Percentiles rank a stretch among this genome's conserved stretches.
Evolutionary conservation across 2,113 vertebrate genomes (phyloP).

Genomic region (Numida meleagris): DNA sequence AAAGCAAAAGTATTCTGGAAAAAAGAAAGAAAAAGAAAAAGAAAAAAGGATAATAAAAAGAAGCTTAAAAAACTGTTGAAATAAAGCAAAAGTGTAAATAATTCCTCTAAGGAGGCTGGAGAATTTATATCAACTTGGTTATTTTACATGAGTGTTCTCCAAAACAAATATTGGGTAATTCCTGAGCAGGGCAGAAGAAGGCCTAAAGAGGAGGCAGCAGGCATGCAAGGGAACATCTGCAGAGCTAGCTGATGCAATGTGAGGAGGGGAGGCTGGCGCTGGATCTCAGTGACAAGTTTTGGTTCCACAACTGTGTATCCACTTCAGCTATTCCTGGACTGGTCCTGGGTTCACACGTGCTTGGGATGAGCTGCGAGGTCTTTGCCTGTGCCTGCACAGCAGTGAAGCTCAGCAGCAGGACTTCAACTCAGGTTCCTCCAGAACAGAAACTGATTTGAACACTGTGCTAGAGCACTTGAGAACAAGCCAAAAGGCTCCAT

Average conservation of each 20-base stretch:
- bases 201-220: not conserved
- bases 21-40: not conserved
- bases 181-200: not conserved
- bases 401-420: not conserved
- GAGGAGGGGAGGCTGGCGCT: not conserved
- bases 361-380: no score
- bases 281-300: not conserved
- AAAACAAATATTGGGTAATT: not conserved
- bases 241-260: fast-evolving
- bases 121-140: not conserved
- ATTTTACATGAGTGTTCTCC: not conserved
- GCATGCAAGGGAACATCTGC: not conserved
- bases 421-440: not conserved
- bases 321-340: not conserved
- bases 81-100: not conserved
- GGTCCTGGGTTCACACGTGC: fast-evolving
- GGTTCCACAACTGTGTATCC: not conserved
- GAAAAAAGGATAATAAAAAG: not conserved
- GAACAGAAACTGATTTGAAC: not conserved
- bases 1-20: not conserved
- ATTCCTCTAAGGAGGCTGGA: not conserved
- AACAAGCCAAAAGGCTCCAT: not conserved
- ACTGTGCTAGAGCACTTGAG: not conserved
- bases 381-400: not conserved
- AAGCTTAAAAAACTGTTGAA: not conserved